A percentile compares a stretch with the other conserved stretches of the same genome.
These are phyloP conservation scores for Bombus pyrosoma DNA, from an alignment of 1,140 invertebrate genomes.

Conservation along the genomic window DNA sequence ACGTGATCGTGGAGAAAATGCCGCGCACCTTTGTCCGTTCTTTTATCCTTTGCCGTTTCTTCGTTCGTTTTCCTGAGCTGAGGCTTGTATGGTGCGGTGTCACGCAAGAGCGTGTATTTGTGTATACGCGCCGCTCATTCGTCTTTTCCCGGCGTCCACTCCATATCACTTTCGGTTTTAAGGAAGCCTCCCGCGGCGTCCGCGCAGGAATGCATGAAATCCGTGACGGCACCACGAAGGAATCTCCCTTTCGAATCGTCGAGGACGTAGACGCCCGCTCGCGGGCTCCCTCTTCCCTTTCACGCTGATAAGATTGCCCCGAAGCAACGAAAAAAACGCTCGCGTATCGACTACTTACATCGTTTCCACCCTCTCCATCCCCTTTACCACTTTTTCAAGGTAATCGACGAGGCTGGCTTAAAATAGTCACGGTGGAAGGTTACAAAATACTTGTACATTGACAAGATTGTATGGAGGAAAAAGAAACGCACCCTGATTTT, in stretches of 20 bases:
- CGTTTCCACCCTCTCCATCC: neutral
- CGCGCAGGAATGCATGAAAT: conserved; percentile 73
- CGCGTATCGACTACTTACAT: neutral
- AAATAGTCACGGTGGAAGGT: neutral
- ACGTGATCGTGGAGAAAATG: neutral
- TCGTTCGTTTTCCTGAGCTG: neutral
- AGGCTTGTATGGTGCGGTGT: neutral
- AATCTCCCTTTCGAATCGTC: conserved; percentile 78
- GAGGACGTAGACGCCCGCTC: conserved; percentile 70
- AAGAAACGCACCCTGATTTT: neutral
- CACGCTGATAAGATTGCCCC: conserved; percentile 45
- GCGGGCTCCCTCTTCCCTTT: conserved; percentile 59
- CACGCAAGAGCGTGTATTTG: neutral
- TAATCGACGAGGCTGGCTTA: neutral
- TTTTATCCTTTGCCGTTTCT: conserved; percentile 5
- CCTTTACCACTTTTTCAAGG: neutral
- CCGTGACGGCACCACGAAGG: conserved; percentile 75
- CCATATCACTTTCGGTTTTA: conserved; percentile 76
- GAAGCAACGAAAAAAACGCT: neutral
- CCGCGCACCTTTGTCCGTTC: conserved; percentile 6
- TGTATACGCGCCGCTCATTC: neutral
- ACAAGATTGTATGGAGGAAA: neutral
- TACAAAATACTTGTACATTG: neutral
- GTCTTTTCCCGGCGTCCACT: conserved; percentile 14
- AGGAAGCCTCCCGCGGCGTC: conserved; percentile 69